Evolutionary conservation across 1,140 invertebrate genomes (phyloP).

Genomic region (Zaprionus davidi): DNA sequence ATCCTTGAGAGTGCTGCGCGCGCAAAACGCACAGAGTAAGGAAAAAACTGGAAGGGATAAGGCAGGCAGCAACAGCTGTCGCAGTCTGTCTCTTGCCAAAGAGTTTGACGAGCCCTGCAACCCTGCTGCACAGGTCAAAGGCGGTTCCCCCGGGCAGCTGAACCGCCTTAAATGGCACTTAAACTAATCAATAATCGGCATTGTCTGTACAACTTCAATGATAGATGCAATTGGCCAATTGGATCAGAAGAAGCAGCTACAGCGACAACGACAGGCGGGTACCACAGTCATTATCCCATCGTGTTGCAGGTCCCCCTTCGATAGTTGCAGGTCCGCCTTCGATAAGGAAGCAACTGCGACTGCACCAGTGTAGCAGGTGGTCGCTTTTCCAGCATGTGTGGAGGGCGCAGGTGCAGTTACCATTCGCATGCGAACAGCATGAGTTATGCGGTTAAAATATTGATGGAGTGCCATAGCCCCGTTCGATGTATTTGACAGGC

Average conservation of each 20-base stretch:
- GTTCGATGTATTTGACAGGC: background rate
- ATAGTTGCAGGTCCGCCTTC: slow-evolving; percentile 36
- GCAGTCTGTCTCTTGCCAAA: background rate
- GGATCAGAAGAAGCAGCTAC: slow-evolving; percentile 24
- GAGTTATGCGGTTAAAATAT: slow-evolving; percentile 52
- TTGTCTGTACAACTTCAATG: slow-evolving; percentile 33
- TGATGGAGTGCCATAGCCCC: slow-evolving; percentile 50
- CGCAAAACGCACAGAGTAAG: background rate
- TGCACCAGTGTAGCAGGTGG: slow-evolving; percentile 47
- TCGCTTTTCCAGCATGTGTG: slow-evolving; percentile 21
- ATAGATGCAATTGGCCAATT: slow-evolving; percentile 63
- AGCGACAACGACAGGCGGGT: slow-evolving; percentile 14
- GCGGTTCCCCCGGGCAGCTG: slow-evolving; percentile 11
- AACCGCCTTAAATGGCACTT: slow-evolving; percentile 61
- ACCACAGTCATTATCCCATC: slow-evolving; percentile 16
- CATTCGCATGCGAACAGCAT: slow-evolving; percentile 27
- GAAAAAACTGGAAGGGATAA: slow-evolving; percentile 48
- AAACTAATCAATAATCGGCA: slow-evolving; percentile 72
- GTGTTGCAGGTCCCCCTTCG: slow-evolving; percentile 41
- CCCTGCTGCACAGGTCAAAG: slow-evolving; percentile 11
- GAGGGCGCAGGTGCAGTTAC: slow-evolving; percentile 42
- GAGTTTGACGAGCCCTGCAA: slow-evolving; percentile 10
- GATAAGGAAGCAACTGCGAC: background rate
- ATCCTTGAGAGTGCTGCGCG: slow-evolving; percentile 32
- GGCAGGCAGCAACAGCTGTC: slow-evolving; percentile 62